These are phyloP conservation scores for Brenthis ino DNA, from an alignment of 2,888 invertebrate species.

Conservation along the genomic window DNA sequence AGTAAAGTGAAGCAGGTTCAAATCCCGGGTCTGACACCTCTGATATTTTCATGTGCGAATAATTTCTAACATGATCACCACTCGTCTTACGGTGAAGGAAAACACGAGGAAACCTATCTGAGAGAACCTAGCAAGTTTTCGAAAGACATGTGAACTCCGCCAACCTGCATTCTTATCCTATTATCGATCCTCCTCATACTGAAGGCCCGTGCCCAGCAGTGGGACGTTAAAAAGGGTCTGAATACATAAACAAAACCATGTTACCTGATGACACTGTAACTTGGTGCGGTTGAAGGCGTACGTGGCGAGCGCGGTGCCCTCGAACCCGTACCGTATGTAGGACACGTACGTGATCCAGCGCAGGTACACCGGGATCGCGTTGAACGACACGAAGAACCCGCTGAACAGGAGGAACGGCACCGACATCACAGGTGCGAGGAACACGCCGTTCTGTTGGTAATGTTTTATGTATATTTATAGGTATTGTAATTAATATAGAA, in stretches of 20 bases:
- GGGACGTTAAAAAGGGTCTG: neutral
- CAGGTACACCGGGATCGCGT: constrained; percentile 96
- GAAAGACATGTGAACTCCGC: no score
- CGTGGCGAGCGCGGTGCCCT: constrained; percentile 95
- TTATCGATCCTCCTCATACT: neutral
- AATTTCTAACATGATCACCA: no score
- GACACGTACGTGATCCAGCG: constrained; percentile 98
- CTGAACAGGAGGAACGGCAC: constrained; percentile 97
- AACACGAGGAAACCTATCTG: no score
- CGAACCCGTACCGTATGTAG: constrained; percentile 97
- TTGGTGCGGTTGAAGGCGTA: constrained; percentile 92
- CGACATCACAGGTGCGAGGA: constrained; percentile 97
- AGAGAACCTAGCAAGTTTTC: no score
- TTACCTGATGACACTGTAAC: constrained; percentile 89
- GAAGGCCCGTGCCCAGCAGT: no score
- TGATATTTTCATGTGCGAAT: neutral
- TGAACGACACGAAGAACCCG: constrained; percentile 98
- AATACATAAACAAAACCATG: neutral
- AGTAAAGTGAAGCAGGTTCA: no score
- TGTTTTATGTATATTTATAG: neutral
- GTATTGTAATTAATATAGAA: no score
- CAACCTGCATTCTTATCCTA: no score
- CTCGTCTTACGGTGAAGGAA: no score
- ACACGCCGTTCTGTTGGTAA: constrained; percentile 92
- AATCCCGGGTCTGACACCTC: neutral